A percentile compares a stretch with the other conserved stretches of the same genome.
phyloP scores from a whole-genome alignment of 1,140 invertebrate species.

The Drosophila tristis region DNA sequence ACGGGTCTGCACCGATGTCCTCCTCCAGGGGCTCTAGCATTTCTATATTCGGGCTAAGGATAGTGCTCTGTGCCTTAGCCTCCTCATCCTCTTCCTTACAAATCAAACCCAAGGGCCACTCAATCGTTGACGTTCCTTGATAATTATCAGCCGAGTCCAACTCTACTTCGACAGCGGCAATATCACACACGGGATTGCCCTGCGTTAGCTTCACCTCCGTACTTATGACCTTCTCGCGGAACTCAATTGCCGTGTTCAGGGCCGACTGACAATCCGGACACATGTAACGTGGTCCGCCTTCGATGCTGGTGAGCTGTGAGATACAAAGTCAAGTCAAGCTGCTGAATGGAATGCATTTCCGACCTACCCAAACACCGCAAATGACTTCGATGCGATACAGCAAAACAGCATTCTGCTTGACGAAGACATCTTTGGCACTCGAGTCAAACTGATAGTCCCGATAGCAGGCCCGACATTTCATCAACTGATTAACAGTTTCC shows the following conservation, averaged over 20 bases:
- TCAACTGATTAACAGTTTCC: neutral
- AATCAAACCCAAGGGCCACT: neutral
- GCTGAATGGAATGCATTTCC: too few relatives aligned
- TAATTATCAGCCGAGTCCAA: neutral
- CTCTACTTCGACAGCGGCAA: slow-evolving; percentile 9
- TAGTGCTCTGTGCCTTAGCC: neutral
- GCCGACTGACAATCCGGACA: slow-evolving; percentile 40
- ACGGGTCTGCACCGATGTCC: neutral
- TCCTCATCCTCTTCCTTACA: slow-evolving; percentile 1
- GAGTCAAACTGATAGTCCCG: slow-evolving; percentile 23
- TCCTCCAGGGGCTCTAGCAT: neutral
- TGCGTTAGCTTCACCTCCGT: slow-evolving; percentile 43
- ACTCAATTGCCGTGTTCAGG: slow-evolving; percentile 53
- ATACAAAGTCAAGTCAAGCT: neutral
- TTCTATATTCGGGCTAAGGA: too few relatives aligned
- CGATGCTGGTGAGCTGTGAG: slow-evolving; percentile 37
- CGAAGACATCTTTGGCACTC: slow-evolving; percentile 46
- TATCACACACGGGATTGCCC: neutral
- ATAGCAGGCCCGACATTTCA: slow-evolving; percentile 52
- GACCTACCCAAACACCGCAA: slow-evolving; percentile 65
- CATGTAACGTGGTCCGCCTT: slow-evolving; percentile 39
- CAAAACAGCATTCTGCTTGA: slow-evolving; percentile 46
- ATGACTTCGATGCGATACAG: slow-evolving; percentile 73
- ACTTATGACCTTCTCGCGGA: slow-evolving; percentile 58
- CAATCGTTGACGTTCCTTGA: neutral